phyloP scores from a whole-genome alignment of 2,888 invertebrate genomes.

The Taenaris catops region DNA sequence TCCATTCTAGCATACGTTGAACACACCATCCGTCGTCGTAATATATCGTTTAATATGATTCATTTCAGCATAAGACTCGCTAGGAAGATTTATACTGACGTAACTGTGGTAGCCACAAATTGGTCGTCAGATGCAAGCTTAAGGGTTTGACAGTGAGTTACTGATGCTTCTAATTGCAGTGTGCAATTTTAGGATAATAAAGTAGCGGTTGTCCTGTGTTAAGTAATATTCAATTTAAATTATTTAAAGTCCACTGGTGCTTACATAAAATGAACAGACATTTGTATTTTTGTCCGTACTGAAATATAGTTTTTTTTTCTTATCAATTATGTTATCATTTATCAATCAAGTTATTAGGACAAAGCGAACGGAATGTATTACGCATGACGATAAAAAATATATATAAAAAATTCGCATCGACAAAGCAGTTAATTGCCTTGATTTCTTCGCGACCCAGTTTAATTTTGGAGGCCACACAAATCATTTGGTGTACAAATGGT shows the following conservation, averaged over 20 bases:
- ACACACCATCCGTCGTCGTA: constrained; percentile 3
- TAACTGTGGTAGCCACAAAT: constrained; percentile 6
- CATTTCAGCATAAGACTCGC: neutral
- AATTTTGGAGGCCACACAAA: constrained; percentile 28
- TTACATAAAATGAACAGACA: no score
- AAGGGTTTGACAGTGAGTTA: constrained; percentile 9
- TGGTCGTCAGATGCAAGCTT: constrained; percentile 8
- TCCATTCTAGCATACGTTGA: neutral
- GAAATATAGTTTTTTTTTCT: no score
- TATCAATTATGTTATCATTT: no score
- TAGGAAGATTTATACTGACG: constrained; percentile 6
- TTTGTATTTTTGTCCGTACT: no score
- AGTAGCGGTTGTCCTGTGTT: neutral
- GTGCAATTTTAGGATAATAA: constrained; percentile 1
- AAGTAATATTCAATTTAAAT: no score
- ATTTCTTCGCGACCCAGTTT: constrained; percentile 28
- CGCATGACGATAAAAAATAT: constrained; percentile 11
- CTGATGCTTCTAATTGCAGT: constrained; percentile 5
- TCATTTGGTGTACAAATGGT: constrained; percentile 15
- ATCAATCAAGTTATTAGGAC: constrained; percentile 1
- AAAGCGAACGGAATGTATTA: constrained; percentile 6
- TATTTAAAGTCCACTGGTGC: no score
- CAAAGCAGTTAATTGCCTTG: constrained; percentile 23
- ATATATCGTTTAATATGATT: constrained; percentile 1
- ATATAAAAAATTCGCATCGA: constrained; percentile 15